Base-by-base conservation (phyloP, 2,113 vertebrate species). In the Larimichthys polyactis region DNA sequence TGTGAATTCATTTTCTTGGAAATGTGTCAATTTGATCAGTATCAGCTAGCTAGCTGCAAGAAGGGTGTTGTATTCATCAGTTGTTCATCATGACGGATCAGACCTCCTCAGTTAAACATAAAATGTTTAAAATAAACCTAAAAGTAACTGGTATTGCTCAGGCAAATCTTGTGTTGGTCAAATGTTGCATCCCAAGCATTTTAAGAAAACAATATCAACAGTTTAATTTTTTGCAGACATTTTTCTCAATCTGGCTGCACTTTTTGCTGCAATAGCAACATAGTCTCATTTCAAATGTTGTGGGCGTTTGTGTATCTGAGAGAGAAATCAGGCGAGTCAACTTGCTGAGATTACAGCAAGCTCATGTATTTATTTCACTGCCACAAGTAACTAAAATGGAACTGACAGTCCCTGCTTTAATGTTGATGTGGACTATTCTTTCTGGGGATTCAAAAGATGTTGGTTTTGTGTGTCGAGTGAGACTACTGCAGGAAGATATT, bases 311-410 rank as follows among this genome's bases (percentile, higher is more conserved):
- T 54, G n/a, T 82, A 79, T 82, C 57, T 65, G 46, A 71, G 36
- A 55, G 27, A 63, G 12, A 77, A 89, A 86, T 75, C 75, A 73
- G 36, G 71, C 43, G 67, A 72, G 84, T 87, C 19, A 58, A 79
- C 67, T 68, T 46, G 32, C 55, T 64, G 52, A 86, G 81, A 88
- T 91, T 86, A 84, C 84, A 82, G 60, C 66, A 58, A 66, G 51
- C 76, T 81, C 54, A 24, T 79, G 70, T 79, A 74, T 82, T 87
- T 82, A 82, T 84, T 85, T 84, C 78, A 60, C 81, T 80, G 75
- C 71, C 75, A 76, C 66, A 65, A 85, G 69, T 67, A 81, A 87
- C 79, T 57, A 86, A 80, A 87, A 20, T 36, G 55, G 65, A 89
- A 86, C 68, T 66, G 60, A 85, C 79, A 82, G 84, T 19, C 52